Evolutionary conservation across 2,797 vertebrate genomes (phyloP).

Genomic region (Malurus leucopterus): DNA sequence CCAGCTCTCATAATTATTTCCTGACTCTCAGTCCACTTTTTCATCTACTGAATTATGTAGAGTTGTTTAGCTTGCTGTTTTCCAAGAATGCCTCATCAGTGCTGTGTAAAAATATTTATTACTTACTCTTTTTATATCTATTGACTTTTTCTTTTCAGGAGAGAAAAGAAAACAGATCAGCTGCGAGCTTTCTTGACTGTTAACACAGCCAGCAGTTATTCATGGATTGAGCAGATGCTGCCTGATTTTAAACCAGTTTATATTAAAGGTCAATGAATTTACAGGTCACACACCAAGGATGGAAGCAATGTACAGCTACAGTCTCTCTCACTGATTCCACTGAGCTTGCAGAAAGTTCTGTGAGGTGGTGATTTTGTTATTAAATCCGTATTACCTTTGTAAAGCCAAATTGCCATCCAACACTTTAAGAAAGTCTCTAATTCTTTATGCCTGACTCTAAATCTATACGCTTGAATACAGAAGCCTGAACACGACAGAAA

Average conservation of each 20-base stretch:
- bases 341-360: not conserved
- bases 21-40: slow-evolving; percentile 41
- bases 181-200: slow-evolving; percentile 42
- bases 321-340: not conserved
- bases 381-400: not conserved
- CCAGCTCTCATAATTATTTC: slow-evolving; percentile 41
- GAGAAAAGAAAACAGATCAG: slow-evolving; percentile 43
- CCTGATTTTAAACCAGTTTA: slow-evolving; percentile 25
- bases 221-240: slow-evolving; percentile 47
- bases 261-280: slow-evolving; percentile 9
- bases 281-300: not conserved
- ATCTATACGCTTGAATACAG: not conserved
- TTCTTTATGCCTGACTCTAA: not conserved
- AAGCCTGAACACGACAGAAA: not conserved
- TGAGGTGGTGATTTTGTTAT: not conserved
- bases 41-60: slow-evolving; percentile 40
- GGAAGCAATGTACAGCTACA: not conserved
- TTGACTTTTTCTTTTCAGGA: slow-evolving; percentile 35
- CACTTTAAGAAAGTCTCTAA: not conserved
- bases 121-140: slow-evolving; percentile 40
- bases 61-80: slow-evolving; percentile 59
- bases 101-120: slow-evolving; percentile 54
- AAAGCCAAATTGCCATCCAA: not conserved
- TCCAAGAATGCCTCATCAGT: slow-evolving; percentile 61
- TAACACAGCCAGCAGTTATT: slow-evolving; percentile 41